A percentile compares a stretch with the other conserved stretches of the same genome.
Evolutionary conservation across 1,140 invertebrate genomes (phyloP).

Genomic region (Chelonus insularis): DNA sequence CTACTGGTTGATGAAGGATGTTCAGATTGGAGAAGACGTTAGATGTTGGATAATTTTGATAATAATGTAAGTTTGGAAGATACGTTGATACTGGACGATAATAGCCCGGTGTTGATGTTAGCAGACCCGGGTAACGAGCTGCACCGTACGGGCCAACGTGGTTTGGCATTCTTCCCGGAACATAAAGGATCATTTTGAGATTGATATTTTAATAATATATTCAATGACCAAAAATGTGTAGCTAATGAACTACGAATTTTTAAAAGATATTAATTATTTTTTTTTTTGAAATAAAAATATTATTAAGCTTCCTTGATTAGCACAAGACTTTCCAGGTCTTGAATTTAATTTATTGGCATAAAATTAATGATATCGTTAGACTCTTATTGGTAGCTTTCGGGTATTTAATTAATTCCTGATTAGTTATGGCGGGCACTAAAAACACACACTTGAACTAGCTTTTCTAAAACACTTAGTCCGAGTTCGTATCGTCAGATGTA

Average conservation of each 20-base stretch:
- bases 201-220: background rate
- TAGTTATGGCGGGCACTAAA: conserved; percentile 17
- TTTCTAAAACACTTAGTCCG: conserved; percentile 49
- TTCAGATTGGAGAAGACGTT: conserved; percentile 29
- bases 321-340: conserved; percentile 27
- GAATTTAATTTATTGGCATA: no score
- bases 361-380: no score
- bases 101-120: conserved; percentile 44
- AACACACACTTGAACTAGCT: conserved; percentile 30
- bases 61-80: background rate
- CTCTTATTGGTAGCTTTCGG: no score
- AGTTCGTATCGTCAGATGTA: conserved; percentile 61
- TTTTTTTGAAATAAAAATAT: no score
- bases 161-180: conserved; percentile 59
- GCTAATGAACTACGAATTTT: background rate
- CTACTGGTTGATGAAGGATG: conserved; percentile 42
- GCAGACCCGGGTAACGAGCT: conserved; percentile 52
- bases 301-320: background rate
- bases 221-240: background rate
- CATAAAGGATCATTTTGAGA: conserved; percentile 56
- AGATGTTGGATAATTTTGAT: conserved; percentile 7
- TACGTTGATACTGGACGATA: conserved; percentile 44
- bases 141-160: conserved; percentile 51
- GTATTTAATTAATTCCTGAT: background rate
- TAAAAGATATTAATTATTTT: no score